Conservation (phyloP, 2,797 vertebrate species). For the Hemibagrus guttatus region DNA sequence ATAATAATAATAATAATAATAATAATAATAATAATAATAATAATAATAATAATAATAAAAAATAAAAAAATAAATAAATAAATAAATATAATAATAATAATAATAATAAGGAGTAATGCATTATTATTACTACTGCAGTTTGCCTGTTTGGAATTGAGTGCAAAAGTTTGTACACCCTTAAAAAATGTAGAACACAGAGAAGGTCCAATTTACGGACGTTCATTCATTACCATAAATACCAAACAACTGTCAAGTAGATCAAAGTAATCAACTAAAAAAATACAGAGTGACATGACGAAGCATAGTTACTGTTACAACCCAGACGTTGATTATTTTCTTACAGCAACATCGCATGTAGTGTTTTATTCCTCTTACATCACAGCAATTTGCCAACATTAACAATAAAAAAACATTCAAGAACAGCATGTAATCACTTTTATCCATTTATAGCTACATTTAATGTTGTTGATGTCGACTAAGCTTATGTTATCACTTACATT, state of each 20-base stretch:
- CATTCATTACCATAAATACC: neutral
- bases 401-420: neutral
- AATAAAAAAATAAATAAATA: too few species aligned
- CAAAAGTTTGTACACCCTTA: neutral
- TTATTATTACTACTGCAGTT: neutral
- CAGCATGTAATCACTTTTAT: neutral
- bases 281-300: neutral
- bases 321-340: neutral
- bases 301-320: neutral
- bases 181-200: neutral
- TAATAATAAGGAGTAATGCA: neutral
- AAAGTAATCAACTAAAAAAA: neutral
- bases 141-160: neutral
- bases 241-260: neutral
- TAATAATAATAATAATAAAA: neutral
- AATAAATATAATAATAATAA: constrained; percentile 7
- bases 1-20: neutral
- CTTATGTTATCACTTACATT: neutral
- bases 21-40: neutral
- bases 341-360: neutral
- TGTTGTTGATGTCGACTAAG: neutral
- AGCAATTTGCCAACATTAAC: neutral
- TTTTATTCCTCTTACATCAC: neutral
- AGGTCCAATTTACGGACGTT: neutral
- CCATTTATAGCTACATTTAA: neutral